Base-by-base conservation (phyloP, 2,888 invertebrate species). In the Noctua fimbriata region DNA sequence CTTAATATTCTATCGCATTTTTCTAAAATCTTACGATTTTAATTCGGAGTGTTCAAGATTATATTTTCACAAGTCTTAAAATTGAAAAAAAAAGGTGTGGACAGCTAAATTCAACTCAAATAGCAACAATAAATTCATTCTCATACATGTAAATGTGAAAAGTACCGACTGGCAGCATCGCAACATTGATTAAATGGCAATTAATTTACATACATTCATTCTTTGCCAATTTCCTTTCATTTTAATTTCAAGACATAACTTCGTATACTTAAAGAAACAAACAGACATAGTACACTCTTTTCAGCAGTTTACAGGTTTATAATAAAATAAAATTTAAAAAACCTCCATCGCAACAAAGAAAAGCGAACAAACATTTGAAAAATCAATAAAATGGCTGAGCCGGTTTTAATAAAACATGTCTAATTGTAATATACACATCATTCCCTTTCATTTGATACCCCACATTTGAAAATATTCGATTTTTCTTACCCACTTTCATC, bases 251-350 rank as follows among this genome's bases (percentile, higher is more conserved):
- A 63, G 9, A 63, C 28, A 21, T 65, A 65, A 10, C 5, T 36
- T 65, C 12, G 36, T 36, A 36, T 12, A 63, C 1, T 2, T 36
- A 65, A 65, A 65, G 65, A 36, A 36, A 21, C 18, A 63, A 18
- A 63, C 10, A 32, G 6, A 28, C 60, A 18, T 63, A 55, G 24
- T 18, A 63, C 5, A 65, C 21, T 36, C 7, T 10, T 47, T 36
- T n/a, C 24, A 55, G 21, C 36, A 69, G 12, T 24, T 28, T 66
- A 67, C 32, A 83, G 75, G 69, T 84, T 70, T 67, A n/a, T n/a
- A n/a, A n/a, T n/a, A n/a, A n/a, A n/a, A n/a, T n/a, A n/a, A n/a
- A n/a, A n/a, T n/a, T n/a, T n/a, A n/a, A n/a, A n/a, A n/a, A n/a
- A n/a, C n/a, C n/a, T n/a, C n/a, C n/a, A n/a, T n/a, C n/a, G n/a